Evolutionary conservation across 1,140 invertebrate species (phyloP).

Genomic region (Lysiphlebus fabarum): DNA sequence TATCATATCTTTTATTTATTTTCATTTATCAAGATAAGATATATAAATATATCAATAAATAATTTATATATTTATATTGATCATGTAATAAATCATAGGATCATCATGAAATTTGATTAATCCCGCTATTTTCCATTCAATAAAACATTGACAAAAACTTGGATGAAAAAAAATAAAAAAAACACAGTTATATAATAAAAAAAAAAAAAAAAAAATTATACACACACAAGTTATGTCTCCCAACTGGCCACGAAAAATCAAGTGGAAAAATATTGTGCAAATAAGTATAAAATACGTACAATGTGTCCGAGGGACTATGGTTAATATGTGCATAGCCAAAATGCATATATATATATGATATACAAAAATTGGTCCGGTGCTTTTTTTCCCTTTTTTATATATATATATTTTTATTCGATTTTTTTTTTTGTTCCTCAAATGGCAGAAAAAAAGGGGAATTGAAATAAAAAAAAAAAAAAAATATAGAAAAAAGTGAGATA

Average conservation of each 20-base stretch:
- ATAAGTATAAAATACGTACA: conserved; percentile 54
- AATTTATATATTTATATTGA: too few species aligned
- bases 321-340: conserved; percentile 36
- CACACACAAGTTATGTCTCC: conserved; percentile 18
- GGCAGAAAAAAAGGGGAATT: too few species aligned
- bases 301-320: conserved; percentile 48
- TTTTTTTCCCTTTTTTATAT: conserved; percentile 8
- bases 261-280: conserved; percentile 49
- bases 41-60: too few species aligned
- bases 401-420: background rate
- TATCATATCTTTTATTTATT: too few species aligned
- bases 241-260: conserved; percentile 37
- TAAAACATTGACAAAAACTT: too few species aligned
- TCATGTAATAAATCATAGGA: too few species aligned
- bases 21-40: too few species aligned
- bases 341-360: conserved; percentile 11
- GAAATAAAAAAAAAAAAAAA: background rate
- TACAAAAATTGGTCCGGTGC: background rate
- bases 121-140: too few species aligned
- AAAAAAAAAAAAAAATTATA: conserved; percentile 44
- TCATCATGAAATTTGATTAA: too few species aligned
- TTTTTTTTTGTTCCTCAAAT: background rate
- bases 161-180: conserved; percentile 1
- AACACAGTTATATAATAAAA: background rate
- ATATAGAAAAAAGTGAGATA: background rate